These are phyloP conservation scores for Craniophora ligustri DNA, from an alignment of 2,888 invertebrate genomes.

Conservation along the genomic window DNA sequence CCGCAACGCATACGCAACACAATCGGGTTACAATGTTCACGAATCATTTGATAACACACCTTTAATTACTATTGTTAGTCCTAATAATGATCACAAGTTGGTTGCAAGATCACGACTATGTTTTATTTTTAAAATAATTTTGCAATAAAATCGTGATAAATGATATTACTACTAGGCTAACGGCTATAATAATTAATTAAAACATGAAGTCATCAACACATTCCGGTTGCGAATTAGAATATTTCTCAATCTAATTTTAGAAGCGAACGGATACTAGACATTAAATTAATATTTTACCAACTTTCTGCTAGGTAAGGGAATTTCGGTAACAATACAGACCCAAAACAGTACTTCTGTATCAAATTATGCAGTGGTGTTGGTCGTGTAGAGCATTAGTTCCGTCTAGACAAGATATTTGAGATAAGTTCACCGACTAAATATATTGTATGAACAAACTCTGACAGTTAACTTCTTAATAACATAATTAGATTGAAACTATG, in stretches of 20 bases:
- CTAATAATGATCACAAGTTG: conserved; percentile 29
- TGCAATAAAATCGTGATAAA: neutral
- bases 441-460: neutral
- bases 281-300: neutral
- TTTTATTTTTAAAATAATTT: conserved; percentile 7
- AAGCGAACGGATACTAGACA: neutral
- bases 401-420: conserved; percentile 32
- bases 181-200: neutral
- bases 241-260: neutral
- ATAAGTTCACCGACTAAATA: conserved; percentile 2
- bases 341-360: neutral
- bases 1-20: conserved; percentile 52
- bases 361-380: neutral
- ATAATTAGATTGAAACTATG: neutral
- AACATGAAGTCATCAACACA: conserved; percentile 3
- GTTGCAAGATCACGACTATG: neutral
- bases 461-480: conserved; percentile 1
- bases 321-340: neutral
- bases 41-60: conserved; percentile 63
- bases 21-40: conserved; percentile 61
- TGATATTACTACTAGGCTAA: neutral
- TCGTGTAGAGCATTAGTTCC: neutral
- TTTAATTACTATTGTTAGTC: conserved; percentile 50
- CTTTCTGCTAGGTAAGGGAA: neutral
- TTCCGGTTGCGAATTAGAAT: neutral